Evolutionary conservation across 2,888 invertebrate genomes (phyloP), one percentile per base, ranked within the genome.

Genomic region (Scotopteryx bipunctaria): DNA sequence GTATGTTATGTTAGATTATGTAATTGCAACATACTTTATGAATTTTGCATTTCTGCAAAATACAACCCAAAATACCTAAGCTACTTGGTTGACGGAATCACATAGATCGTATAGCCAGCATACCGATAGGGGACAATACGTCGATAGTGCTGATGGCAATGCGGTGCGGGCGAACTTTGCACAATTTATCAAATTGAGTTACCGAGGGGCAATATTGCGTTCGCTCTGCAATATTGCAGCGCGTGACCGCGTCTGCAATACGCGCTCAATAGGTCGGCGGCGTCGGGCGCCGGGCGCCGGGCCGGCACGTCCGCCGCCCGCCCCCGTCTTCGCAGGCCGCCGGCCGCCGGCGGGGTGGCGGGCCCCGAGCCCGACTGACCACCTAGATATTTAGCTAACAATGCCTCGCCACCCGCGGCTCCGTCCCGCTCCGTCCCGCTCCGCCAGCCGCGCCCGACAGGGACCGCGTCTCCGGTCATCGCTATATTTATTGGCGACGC

Each of bases 241-340:
- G 89, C 90, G 88, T 89, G 90, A 89, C 88, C 88, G 87, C 88
- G 86, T 87, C 90, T 88, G 89, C 88, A 90, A 87, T 86, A 86
- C 89, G 85, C 91, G 91, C 88, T 91, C 91, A 84, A 91, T 91
- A 91, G 90, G 89, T 88, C 89, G 89, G 83, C 85, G 86, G 85
- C 86, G 11, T 9, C 27, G 27, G 27, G 27, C 11, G 27, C 19
- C 27, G 27, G 27, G 9, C 2, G 86, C 83, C 83, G 77, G 83
- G 83, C 78, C 81, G 77, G 66, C 85, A 84, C 88, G 86, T 83
- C 82, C 82, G 79, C 82, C 80, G 76, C 84, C 85, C 77, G 67
- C 62, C 70, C 76, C 76, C 77, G 62, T 60, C 64, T 74, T 70
- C 41, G 23, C 23, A n/a, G 46, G 31, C 41, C 46, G 45, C 14